These are phyloP conservation scores for Mesochorus sp. DNA, from an alignment of 2,888 invertebrate genomes.

Conservation along the genomic window DNA sequence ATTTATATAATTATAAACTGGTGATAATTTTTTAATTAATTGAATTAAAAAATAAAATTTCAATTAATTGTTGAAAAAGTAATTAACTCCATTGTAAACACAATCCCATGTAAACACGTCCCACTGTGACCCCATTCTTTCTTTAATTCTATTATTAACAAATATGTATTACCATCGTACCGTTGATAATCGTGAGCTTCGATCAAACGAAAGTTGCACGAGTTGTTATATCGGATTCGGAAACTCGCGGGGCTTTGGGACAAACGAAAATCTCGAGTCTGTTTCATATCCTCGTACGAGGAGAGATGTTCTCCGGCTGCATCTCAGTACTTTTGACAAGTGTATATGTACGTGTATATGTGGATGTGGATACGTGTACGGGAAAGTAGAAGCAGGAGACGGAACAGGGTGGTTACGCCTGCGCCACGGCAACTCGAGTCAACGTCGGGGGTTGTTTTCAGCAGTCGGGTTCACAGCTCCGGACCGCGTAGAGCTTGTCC, in stretches of 20 bases:
- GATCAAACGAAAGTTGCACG: not conserved
- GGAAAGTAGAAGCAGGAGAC: conserved; percentile 36
- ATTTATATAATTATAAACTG: too few relatives aligned
- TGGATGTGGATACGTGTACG: not conserved
- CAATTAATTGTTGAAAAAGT: too few relatives aligned
- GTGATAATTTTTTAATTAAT: too few relatives aligned
- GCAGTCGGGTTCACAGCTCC: conserved; percentile 80
- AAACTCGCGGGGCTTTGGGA: not conserved
- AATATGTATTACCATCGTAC: too few relatives aligned
- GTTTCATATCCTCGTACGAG: conserved; percentile 9
- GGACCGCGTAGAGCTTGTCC: conserved; percentile 76
- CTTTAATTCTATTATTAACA: too few relatives aligned
- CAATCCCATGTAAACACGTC: too few relatives aligned
- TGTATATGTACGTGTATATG: not conserved
- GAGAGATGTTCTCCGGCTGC: not conserved
- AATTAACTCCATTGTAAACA: too few relatives aligned
- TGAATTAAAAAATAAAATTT: too few relatives aligned
- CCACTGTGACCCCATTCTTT: too few relatives aligned
- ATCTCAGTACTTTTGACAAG: not conserved
- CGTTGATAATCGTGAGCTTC: not conserved
- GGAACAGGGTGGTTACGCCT: conserved; percentile 58
- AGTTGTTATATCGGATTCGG: not conserved
- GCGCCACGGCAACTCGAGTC: conserved; percentile 57
- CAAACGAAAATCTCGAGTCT: conserved; percentile 15
- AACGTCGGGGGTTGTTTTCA: conserved; percentile 70